These are phyloP conservation scores for Apis laboriosa DNA, from an alignment of 1,140 invertebrate species.

Conservation along the genomic window DNA sequence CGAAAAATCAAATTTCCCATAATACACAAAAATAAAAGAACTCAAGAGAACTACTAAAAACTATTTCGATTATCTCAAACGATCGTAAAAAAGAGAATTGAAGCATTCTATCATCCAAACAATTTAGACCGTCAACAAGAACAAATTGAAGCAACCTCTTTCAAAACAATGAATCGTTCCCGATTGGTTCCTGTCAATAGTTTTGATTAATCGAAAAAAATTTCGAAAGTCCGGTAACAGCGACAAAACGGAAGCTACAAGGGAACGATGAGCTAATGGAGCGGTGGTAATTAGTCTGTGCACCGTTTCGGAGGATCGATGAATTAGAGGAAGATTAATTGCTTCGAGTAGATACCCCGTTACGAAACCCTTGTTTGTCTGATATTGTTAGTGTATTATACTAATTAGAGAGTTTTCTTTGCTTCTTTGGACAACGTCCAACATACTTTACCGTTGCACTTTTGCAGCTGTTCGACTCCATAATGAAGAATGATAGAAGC, in stretches of 20 bases:
- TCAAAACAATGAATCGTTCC: background rate
- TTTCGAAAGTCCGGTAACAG: too few species aligned
- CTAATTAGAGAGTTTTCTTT: slow-evolving; percentile 33
- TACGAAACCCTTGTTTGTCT: slow-evolving; percentile 20
- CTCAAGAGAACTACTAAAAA: background rate
- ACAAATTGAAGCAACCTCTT: background rate
- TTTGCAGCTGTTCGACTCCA: slow-evolving; percentile 12
- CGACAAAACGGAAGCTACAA: slow-evolving; percentile 9
- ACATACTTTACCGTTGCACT: background rate
- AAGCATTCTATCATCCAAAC: background rate
- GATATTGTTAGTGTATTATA: slow-evolving; percentile 33
- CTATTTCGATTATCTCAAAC: background rate
- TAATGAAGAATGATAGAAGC: slow-evolving; percentile 41
- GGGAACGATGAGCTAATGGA: slow-evolving; percentile 27
- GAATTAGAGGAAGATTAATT: slow-evolving; percentile 43
- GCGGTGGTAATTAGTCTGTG: slow-evolving; percentile 26
- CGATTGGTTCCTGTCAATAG: background rate
- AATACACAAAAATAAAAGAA: background rate
- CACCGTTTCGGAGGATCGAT: slow-evolving; percentile 2
- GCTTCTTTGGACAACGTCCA: slow-evolving; percentile 35
- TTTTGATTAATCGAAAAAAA: slow-evolving; percentile 25
- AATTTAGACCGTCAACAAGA: background rate
- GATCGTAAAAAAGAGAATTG: background rate
- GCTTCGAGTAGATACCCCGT: slow-evolving; percentile 4
- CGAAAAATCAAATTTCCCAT: too few species aligned